Base-by-base conservation (phyloP, 2,888 invertebrate genomes). In the Vanessa cardui region DNA sequence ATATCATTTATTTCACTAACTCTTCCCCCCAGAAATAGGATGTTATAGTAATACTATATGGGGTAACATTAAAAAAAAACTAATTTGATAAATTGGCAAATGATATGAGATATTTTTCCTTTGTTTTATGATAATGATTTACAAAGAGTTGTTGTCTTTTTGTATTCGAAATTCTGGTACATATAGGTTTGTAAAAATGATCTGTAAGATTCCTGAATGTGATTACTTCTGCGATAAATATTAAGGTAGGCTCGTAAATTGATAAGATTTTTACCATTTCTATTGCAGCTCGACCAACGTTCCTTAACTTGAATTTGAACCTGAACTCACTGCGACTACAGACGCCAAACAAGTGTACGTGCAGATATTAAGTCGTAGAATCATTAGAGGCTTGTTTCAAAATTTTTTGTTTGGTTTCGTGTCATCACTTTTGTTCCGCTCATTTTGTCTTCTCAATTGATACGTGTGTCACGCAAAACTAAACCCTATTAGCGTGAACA, bases 271-370 rank as follows among this genome's bases (percentile, higher is more conserved):
- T 81, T 83, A 82, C 85, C 77, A 76, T 91, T 89, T 92, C 83
- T 89, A 93, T 96, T 96, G 94, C 98, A 99, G 98, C 98, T 93
- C 97, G 99, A 86, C 99, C 99, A 88, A 99, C 98, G 91, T 99
- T 98, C 96, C 96, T 99, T 94, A 98, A 98, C 96, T 96, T 99
- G 94, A 98, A 96, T 94, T 94, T 97, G 95, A 98, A 97, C 95
- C 95, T 97, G 94, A 98, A 97, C 94, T 95, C 97, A 85, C 94
- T 97, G 94, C 96, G 97, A 93, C 96, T 96, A 87, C 97, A 96
- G 94, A 97, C 96, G 88, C 94, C 96, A 85, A 95, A 95, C 90
- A 97, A 97, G 96, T 96, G 97, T 97, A 97, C 94, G 97, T 97
- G 47, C 50, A 65, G 71, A 70, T 63, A 67, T 69, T 68, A 76